Percentiles rank a stretch among this genome's conserved stretches.
phyloP scores from a whole-genome alignment of 2,113 vertebrate genomes.

The Artemisiospiza belli region DNA sequence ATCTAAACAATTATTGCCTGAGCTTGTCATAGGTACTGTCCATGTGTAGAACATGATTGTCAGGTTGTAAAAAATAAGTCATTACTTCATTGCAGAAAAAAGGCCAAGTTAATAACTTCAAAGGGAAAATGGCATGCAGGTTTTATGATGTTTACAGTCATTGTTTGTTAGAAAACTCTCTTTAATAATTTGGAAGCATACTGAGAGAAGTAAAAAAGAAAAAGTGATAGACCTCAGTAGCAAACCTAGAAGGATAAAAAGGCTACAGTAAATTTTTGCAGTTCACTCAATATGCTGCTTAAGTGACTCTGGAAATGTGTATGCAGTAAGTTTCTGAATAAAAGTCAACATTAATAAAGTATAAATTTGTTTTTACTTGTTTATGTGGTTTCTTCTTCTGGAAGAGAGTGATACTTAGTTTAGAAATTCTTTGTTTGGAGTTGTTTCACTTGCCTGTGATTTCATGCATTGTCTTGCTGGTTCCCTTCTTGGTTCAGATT shows the following conservation, averaged over 20 bases:
- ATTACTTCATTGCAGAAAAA: neutral
- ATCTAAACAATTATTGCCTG: neutral
- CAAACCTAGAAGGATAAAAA: neutral
- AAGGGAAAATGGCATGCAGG: neutral
- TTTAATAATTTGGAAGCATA: neutral
- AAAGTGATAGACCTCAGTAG: neutral
- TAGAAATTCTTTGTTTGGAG: neutral
- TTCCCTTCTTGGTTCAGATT: neutral
- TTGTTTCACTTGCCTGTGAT: neutral
- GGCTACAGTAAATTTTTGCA: neutral
- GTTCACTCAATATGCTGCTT: neutral
- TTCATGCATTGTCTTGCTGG: neutral
- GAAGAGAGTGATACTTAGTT: neutral
- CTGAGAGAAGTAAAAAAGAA: neutral
- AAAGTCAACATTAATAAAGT: constrained; percentile 6
- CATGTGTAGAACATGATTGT: neutral
- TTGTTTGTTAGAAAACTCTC: neutral
- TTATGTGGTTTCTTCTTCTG: neutral
- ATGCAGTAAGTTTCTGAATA: constrained; percentile 12
- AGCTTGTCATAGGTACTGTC: neutral
- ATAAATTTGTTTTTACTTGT: neutral
- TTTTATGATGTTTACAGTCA: constrained; percentile 6
- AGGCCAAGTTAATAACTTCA: neutral
- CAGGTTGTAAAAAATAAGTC: neutral
- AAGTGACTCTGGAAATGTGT: constrained; percentile 5